Conservation (phyloP, 2,113 vertebrate species). For the Microcebus griseorufus region DNA sequence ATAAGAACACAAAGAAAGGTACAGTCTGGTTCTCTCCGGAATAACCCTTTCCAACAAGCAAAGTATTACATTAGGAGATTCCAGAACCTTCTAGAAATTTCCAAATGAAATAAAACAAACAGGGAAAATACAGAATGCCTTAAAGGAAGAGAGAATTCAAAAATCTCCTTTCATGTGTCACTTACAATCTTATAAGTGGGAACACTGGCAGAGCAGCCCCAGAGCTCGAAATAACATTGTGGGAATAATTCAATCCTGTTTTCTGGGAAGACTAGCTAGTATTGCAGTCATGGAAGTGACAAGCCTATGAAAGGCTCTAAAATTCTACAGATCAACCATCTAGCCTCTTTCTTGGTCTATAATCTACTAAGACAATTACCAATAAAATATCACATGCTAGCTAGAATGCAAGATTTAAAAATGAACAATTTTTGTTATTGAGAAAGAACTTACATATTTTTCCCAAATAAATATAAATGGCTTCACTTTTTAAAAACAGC, state of each 20-base stretch:
- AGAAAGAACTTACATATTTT: not conserved
- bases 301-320: not conserved
- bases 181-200: not conserved
- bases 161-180: not conserved
- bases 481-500: not conserved
- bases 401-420: constrained; percentile 5
- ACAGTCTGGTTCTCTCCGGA: not conserved
- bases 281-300: not conserved
- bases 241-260: not conserved
- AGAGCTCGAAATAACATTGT: not conserved
- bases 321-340: not conserved
- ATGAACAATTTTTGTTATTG: not conserved
- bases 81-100: not conserved
- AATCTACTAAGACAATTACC: not conserved
- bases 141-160: not conserved
- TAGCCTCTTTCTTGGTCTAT: not conserved
- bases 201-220: not conserved
- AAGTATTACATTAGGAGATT: not conserved
- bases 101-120: constrained; percentile 24
- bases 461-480: not conserved
- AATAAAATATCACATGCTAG: not conserved
- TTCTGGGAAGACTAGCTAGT: not conserved
- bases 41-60: not conserved
- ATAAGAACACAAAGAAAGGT: not conserved
- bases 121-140: not conserved